Evolutionary conservation across 2,797 vertebrate species (phyloP).

Genomic region (Lepilemur septentrionalis): DNA sequence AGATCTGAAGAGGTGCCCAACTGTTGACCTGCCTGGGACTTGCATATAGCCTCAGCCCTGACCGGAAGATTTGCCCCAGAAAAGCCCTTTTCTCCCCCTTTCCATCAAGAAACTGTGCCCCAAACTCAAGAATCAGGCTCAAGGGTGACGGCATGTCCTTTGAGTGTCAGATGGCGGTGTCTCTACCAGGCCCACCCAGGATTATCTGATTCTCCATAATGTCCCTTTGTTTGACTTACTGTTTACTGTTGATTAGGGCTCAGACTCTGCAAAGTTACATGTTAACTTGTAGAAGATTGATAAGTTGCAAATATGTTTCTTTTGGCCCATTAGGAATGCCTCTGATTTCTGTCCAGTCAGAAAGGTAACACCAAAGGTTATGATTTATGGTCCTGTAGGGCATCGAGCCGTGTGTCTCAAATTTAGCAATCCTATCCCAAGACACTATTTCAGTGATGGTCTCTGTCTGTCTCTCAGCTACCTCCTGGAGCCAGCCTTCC

Average conservation of each 20-base stretch:
- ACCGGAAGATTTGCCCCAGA: not conserved
- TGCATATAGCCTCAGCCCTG: not conserved
- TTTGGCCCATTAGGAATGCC: not conserved
- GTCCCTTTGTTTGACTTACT: not conserved
- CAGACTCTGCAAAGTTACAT: not conserved
- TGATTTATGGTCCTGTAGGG: not conserved
- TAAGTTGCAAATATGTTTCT: not conserved
- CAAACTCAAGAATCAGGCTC: not conserved
- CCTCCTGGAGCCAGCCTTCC: not conserved
- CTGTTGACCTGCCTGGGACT: not conserved
- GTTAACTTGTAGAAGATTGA: not conserved
- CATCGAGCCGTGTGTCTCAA: not conserved
- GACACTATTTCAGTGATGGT: not conserved
- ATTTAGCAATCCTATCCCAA: not conserved
- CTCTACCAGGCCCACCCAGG: not conserved
- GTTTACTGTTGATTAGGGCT: not conserved
- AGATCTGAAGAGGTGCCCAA: not conserved
- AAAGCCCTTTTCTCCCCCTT: not conserved
- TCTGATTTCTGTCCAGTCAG: not conserved
- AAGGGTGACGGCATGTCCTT: not conserved
- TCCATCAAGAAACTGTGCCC: not conserved
- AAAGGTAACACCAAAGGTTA: not conserved
- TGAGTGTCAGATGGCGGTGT: fast-evolving
- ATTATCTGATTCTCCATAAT: not conserved
- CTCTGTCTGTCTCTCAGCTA: not conserved